A percentile compares a stretch with the other conserved stretches of the same genome.
phyloP scores from a whole-genome alignment of 2,113 vertebrate genomes.

The Poecilia latipinna region DNA sequence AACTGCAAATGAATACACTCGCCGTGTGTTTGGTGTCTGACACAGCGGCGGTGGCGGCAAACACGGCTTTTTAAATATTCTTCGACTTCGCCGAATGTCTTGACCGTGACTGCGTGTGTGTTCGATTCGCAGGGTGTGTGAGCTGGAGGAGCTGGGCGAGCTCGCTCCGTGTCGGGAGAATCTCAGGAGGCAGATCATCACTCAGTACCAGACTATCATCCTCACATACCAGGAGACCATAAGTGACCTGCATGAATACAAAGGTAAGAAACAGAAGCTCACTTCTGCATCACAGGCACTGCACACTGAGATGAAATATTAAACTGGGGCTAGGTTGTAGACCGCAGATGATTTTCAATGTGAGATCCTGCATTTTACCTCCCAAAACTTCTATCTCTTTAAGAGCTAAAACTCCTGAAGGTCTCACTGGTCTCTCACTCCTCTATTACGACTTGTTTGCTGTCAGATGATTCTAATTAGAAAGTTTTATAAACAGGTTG shows the following conservation, averaged over 20 bases:
- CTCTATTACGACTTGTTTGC: not conserved
- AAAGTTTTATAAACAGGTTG: not conserved
- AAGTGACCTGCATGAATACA: slow-evolving; percentile 95
- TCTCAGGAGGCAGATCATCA: slow-evolving; percentile 95
- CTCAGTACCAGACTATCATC: slow-evolving; percentile 98
- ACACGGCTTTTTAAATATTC: not conserved
- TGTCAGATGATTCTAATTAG: not conserved
- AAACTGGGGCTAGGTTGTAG: not conserved
- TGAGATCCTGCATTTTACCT: not conserved
- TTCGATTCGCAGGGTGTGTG: slow-evolving; percentile 87
- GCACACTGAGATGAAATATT: too few species aligned
- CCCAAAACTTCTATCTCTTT: too few species aligned
- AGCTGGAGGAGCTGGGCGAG: slow-evolving; percentile 95
- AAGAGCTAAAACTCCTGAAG: not conserved
- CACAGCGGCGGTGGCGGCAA: not conserved
- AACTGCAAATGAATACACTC: too few species aligned
- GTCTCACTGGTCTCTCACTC: not conserved
- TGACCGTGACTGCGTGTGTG: slow-evolving; percentile 1
- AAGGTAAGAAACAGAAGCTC: slow-evolving; percentile 80
- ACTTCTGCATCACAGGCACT: not conserved
- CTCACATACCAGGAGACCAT: slow-evolving; percentile 98
- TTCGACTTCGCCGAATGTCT: slow-evolving; percentile 4
- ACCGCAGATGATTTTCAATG: too few species aligned
- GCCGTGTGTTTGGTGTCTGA: not conserved
- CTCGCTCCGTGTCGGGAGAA: slow-evolving; percentile 97